A percentile compares a stretch with the other conserved stretches of the same genome.
Evolutionary conservation across 2,888 invertebrate species (phyloP).

Genomic region (Tholera decimalis): DNA sequence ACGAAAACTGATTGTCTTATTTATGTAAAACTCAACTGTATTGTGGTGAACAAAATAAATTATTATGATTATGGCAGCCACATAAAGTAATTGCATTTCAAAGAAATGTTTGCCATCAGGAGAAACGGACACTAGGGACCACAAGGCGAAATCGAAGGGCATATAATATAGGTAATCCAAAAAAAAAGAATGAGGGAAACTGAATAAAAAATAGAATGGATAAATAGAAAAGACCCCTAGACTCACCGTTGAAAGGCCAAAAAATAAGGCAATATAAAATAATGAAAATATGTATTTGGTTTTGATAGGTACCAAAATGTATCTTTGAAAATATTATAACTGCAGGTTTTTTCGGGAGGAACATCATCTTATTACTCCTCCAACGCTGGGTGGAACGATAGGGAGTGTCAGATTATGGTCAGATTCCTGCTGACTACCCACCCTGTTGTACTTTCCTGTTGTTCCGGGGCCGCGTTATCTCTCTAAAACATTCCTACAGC

Average conservation of each 20-base stretch:
- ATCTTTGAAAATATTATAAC: not conserved
- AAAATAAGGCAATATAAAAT: not conserved
- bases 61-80: too few species aligned
- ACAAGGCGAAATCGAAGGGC: not conserved
- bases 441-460: too few species aligned
- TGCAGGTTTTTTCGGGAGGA: too few species aligned
- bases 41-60: too few species aligned
- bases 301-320: not conserved
- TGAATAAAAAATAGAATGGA: not conserved
- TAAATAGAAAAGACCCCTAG: not conserved
- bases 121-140: not conserved
- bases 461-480: too few species aligned
- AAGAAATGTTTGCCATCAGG: not conserved
- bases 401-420: too few species aligned
- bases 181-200: conserved; percentile 10
- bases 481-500: too few species aligned
- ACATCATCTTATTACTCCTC: too few species aligned
- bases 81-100: not conserved
- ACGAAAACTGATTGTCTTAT: too few species aligned
- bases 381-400: too few species aligned
- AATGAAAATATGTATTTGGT: not conserved
- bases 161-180: not conserved
- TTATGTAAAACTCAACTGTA: too few species aligned
- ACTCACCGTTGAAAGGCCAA: not conserved
- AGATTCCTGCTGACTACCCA: too few species aligned